phyloP scores from a whole-genome alignment of 2,113 vertebrate genomes.

The Dolichotis patagonum region DNA sequence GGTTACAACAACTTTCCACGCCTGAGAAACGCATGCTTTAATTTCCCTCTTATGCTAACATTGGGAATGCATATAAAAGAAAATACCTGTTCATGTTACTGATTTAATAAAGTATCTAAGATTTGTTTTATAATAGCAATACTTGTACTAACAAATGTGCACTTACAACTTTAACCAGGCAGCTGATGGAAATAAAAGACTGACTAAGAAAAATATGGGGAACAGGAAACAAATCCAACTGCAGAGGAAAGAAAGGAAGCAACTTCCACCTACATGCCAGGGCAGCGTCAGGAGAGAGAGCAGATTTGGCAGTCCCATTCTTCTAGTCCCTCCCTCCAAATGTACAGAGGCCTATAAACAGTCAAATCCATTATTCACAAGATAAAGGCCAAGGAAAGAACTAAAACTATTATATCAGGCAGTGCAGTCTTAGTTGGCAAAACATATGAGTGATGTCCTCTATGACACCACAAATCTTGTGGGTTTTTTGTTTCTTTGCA shows the following conservation, averaged over 20 bases:
- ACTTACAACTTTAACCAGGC: constrained; percentile 70
- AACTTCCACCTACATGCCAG: constrained; percentile 35
- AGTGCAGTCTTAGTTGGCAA: constrained; percentile 32
- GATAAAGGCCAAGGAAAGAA: constrained; percentile 72
- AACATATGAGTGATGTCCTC: constrained; percentile 67
- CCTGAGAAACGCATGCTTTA: constrained; percentile 82
- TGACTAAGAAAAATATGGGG: constrained; percentile 64
- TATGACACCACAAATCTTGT: constrained; percentile 63
- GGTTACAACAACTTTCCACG: constrained; percentile 85
- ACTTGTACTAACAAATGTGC: constrained; percentile 70
- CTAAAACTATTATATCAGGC: constrained; percentile 59
- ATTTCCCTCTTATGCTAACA: constrained; percentile 85
- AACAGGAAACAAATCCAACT: constrained; percentile 71
- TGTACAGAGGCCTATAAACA: constrained; percentile 66
- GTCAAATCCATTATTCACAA: constrained; percentile 77
- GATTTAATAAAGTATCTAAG: constrained; percentile 75
- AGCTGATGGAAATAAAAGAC: constrained; percentile 64
- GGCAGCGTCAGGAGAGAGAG: constrained; percentile 76
- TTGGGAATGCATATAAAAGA: constrained; percentile 81
- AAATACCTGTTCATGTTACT: constrained; percentile 77
- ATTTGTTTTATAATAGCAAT: constrained; percentile 78
- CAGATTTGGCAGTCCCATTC: constrained; percentile 71
- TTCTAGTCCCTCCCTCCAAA: constrained; percentile 62
- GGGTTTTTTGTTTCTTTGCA: constrained; percentile 46
- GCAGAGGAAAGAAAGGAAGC: constrained; percentile 53